Base-by-base conservation (phyloP, 2,888 invertebrate species). In the Pogonocherus hispidulus region DNA sequence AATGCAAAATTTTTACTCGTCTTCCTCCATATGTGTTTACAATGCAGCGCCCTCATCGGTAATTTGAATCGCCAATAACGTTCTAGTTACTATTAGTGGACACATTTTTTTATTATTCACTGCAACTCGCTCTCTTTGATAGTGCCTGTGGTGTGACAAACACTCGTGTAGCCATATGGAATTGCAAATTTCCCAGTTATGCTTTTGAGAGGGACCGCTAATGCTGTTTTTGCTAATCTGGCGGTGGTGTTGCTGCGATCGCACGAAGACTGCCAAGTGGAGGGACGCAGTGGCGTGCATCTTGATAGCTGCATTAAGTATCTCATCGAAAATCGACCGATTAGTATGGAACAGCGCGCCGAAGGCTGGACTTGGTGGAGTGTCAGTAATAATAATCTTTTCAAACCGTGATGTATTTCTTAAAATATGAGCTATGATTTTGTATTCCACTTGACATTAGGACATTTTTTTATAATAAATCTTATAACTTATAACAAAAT, bases 51-150 rank as follows among this genome's bases (percentile, higher is more conserved):
- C n/a, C n/a, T n/a, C n/a, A n/a, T n/a, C n/a, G n/a, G n/a, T n/a
- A n/a, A n/a, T n/a, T n/a, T n/a, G n/a, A n/a, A n/a, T n/a, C n/a
- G n/a, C n/a, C n/a, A n/a, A n/a, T n/a, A n/a, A n/a, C n/a, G n/a
- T n/a, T n/a, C 27, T 55, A 37, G 35, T 55, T 55, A 37, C 37
- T 18, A 55, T 37, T n/a, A n/a, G n/a, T n/a, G n/a, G n/a, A n/a
- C n/a, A 37, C 20, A 20, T n/a, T 55, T 52, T 55, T 55, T 55
- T 55, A 41, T 37, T 55, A 55, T 46, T 57, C 46, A 44, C 44
- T 14, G 19, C n/a, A 37, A 41, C 37, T 57, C 20, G 46, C 14
- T 23, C 27, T 18, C 44, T 57, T 57, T 57, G 57, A 57, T 57
- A 47, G 19, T 27, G 46, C 23, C n/a, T 55, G 46, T 44, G 27